These are phyloP conservation scores for Nothura maculosa DNA, from an alignment of 2,797 vertebrate genomes.

Conservation along the genomic window DNA sequence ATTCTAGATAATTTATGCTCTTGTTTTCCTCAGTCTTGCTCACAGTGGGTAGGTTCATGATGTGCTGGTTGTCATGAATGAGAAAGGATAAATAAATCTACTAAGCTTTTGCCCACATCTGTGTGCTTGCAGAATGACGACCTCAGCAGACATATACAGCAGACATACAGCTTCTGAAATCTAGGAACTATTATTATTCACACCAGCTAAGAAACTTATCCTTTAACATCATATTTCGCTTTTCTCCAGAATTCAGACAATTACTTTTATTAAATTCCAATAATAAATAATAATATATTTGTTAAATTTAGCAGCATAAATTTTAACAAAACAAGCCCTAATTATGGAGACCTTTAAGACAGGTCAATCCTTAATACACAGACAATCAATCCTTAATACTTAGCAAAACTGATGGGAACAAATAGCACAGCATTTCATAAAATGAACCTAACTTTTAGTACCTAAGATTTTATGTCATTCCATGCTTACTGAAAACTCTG, in stretches of 20 bases:
- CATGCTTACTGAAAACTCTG: neutral
- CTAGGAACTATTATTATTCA: neutral
- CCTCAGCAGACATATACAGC: neutral
- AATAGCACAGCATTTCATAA: neutral
- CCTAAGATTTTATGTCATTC: conserved; percentile 15
- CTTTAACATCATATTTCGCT: neutral
- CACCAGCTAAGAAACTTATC: neutral
- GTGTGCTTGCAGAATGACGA: neutral
- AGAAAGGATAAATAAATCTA: neutral
- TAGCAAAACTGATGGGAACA: neutral
- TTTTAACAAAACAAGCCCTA: neutral
- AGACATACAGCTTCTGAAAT: neutral
- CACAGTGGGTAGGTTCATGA: neutral
- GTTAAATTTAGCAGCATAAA: neutral
- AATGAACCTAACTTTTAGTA: neutral
- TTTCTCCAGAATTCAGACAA: neutral
- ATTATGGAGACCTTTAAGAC: neutral
- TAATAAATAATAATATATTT: neutral
- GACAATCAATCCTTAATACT: neutral
- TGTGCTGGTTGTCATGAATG: neutral
- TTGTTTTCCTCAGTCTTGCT: neutral
- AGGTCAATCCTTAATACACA: neutral
- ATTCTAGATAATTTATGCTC: neutral
- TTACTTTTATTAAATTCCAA: neutral
- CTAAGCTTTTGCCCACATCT: neutral